Base-by-base conservation (phyloP, 2,888 invertebrate genomes). In the Octodonta nipae region DNA sequence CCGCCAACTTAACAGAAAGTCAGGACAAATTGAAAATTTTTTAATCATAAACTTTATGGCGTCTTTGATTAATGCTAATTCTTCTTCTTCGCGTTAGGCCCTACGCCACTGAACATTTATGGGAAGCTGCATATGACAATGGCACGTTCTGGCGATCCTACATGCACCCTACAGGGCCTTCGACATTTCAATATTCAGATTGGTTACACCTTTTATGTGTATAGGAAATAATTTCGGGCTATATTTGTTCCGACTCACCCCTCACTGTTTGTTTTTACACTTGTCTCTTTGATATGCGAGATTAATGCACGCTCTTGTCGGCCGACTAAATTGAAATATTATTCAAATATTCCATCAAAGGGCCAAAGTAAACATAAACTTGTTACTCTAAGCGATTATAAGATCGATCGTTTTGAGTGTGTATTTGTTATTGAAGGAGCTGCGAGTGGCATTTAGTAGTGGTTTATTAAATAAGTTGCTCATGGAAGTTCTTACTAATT, bases 181-280 rank as follows among this genome's bases (percentile, higher is more conserved):
- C n/a, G 44, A 47, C 51, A 52, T 58, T 61, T 60, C 60, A 61
- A 61, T 61, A 61, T 61, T 61, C 60, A 61, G 60, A 61, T 61
- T 61, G 61, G 61, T 61, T 61, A 61, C 61, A 61, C 61, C 61
- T 61, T 61, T 60, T 61, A 61, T 59, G 51, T 58, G 61, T 61
- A 55, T 52, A 55, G 58, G 58, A 61, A 60, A 61, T 61, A 60
- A 61, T 61, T 61, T 59, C 48, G 51, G 46, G 54, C 55, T 51
- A 54, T 56, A 56, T 59, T 58, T 57, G 52, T 55, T 51, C 54
- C 46, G 46, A 46, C 17, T 30, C 30, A 30, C 15, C 47, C 47
- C 47, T 58, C 59, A 57, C 51, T 61, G 60, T 61, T 61, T 61
- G 60, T 60, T 61, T 59, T 58, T 57, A 58, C 61, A 61, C 61